A percentile compares a stretch with the other conserved stretches of the same genome.
Conservation (phyloP, 2,113 vertebrate genomes). For the Dicrurus megarhynchus region DNA sequence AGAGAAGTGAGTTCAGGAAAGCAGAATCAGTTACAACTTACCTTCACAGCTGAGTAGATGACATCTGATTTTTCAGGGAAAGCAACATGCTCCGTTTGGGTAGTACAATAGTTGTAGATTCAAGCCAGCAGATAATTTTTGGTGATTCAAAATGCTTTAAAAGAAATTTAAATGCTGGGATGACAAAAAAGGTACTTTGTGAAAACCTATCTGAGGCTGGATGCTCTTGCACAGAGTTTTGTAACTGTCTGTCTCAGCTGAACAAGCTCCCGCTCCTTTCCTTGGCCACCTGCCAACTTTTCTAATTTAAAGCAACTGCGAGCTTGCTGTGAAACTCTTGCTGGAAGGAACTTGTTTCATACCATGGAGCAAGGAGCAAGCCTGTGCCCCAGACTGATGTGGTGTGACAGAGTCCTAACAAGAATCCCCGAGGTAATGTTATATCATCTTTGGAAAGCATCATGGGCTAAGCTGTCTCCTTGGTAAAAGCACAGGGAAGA, state of each 20-base stretch:
- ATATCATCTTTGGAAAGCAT: conserved; percentile 42
- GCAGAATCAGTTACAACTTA: conserved; percentile 55
- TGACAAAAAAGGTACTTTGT: background rate
- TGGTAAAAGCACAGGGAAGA: background rate
- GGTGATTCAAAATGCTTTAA: background rate
- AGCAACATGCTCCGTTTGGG: background rate
- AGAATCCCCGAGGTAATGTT: background rate
- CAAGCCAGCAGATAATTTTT: background rate
- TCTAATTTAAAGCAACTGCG: conserved; percentile 84
- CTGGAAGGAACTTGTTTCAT: conserved; percentile 60
- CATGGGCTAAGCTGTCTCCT: background rate
- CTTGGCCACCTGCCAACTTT: conserved; percentile 68
- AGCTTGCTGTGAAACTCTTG: conserved; percentile 71
- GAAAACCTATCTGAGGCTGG: conserved; percentile 43
- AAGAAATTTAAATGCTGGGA: background rate
- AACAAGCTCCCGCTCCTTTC: conserved; percentile 73
- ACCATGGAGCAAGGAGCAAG: background rate
- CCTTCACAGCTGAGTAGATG: conserved; percentile 52
- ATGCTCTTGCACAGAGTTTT: conserved; percentile 48
- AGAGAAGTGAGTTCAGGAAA: background rate
- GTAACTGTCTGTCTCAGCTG: conserved; percentile 68
- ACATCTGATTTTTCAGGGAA: background rate
- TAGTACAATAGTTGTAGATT: conserved; percentile 5
- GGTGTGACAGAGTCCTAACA: background rate
- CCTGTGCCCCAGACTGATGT: background rate